Conservation (phyloP, 2,113 vertebrate species). For the Mastomys coucha region DNA sequence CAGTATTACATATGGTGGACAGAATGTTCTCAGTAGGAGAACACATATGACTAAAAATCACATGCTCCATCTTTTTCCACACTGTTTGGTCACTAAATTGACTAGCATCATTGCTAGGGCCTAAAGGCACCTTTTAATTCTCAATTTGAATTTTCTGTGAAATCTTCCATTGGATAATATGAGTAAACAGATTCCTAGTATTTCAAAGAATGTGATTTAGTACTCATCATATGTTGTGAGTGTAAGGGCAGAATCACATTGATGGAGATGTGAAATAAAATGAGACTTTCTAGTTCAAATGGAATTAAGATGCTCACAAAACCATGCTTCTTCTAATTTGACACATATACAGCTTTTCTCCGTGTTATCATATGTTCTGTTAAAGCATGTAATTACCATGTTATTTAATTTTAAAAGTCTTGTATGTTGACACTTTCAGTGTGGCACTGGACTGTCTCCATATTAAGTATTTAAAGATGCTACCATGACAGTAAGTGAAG, state of each 20-base stretch:
- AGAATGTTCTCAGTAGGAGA: neutral
- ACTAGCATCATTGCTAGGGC: neutral
- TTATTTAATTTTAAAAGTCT: neutral
- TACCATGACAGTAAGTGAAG: neutral
- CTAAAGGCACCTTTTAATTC: neutral
- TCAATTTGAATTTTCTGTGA: neutral
- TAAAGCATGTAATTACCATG: neutral
- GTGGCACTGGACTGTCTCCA: neutral
- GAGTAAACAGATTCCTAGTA: neutral
- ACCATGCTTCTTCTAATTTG: neutral
- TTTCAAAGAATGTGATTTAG: neutral
- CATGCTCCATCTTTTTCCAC: neutral
- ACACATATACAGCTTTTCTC: neutral
- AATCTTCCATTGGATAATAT: neutral
- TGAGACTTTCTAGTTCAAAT: neutral
- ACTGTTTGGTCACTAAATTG: accelerated
- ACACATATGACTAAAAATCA: neutral
- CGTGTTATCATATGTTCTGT: neutral
- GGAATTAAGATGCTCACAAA: neutral
- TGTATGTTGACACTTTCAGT: neutral
- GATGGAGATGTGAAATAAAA: neutral
- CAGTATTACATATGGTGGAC: too few relatives aligned
- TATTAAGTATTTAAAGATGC: neutral
- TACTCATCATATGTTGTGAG: neutral
- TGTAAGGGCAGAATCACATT: neutral